A percentile compares a stretch with the other conserved stretches of the same genome.
These are phyloP conservation scores for Metaphire vulgaris DNA, from an alignment of 1,140 invertebrate species.

Conservation along the genomic window DNA sequence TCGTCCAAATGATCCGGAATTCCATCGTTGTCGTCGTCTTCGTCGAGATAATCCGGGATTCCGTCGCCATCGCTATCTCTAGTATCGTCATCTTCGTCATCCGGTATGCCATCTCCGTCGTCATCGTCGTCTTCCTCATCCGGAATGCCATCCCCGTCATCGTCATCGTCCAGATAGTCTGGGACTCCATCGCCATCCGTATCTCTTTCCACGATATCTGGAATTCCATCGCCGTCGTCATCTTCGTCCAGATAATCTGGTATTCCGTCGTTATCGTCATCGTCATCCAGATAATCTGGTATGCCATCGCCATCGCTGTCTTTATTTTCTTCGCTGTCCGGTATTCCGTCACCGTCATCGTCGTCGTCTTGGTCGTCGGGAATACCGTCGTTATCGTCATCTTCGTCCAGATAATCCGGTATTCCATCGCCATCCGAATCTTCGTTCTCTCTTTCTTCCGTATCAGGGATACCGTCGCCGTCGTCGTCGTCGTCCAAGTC, in stretches of 20 bases:
- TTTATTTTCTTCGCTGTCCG: conserved; percentile 37
- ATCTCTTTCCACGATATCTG: conserved; percentile 26
- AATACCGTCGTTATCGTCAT: conserved; percentile 41
- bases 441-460: conserved; percentile 17
- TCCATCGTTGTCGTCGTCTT: conserved; percentile 36
- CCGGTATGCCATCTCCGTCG: conserved; percentile 39
- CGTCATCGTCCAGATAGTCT: conserved; percentile 36
- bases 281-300: conserved; percentile 34
- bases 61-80: conserved; percentile 35
- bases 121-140: conserved; percentile 33
- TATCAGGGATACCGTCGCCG: conserved; percentile 32
- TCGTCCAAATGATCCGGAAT: conserved; percentile 38
- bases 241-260: conserved; percentile 33
- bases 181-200: conserved; percentile 41
- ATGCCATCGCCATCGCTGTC: conserved; percentile 42
- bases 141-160: conserved; percentile 26
- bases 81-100: conserved; percentile 20
- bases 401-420: conserved; percentile 43
- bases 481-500: conserved; percentile 44
- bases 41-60: conserved; percentile 33
- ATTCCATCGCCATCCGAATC: conserved; percentile 45
- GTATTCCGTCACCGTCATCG: conserved; percentile 43
- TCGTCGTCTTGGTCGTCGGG: conserved; percentile 33
- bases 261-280: conserved; percentile 31
- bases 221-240: conserved; percentile 13